Conservation (phyloP, 1,140 invertebrate species). For the Samia ricini region DNA sequence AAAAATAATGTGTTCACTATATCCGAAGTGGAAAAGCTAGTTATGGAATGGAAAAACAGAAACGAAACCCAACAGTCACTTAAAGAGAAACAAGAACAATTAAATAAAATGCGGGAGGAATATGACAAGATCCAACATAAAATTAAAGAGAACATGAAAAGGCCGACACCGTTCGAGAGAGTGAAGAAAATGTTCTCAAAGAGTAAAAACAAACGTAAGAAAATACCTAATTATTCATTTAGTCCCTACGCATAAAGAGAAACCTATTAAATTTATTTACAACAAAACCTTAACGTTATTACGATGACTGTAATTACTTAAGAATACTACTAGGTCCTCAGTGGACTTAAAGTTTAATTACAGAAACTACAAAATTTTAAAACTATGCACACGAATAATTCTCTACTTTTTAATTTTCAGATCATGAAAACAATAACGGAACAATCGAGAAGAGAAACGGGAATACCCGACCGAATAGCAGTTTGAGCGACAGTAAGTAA, state of each 20-base stretch:
- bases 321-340: too few species aligned
- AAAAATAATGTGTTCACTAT: constrained; percentile 93
- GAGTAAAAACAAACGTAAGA: constrained; percentile 65
- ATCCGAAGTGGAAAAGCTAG: constrained; percentile 89
- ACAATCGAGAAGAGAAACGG: constrained; percentile 70
- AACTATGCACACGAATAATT: too few species aligned
- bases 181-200: constrained; percentile 87
- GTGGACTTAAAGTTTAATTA: too few species aligned
- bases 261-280: too few species aligned
- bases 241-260: too few species aligned
- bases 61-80: constrained; percentile 92
- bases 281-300: too few species aligned
- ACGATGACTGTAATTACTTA: too few species aligned
- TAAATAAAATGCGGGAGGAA: constrained; percentile 87
- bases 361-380: too few species aligned
- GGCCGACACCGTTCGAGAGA: constrained; percentile 87
- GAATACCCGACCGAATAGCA: constrained; percentile 66
- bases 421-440: constrained; percentile 53
- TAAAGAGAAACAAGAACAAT: constrained; percentile 89
- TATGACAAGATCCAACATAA: constrained; percentile 89
- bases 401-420: constrained; percentile 33
- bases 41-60: constrained; percentile 90
- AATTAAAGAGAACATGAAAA: constrained; percentile 84
- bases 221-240: not conserved
- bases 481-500: constrained; percentile 67